Evolutionary conservation across 2,113 vertebrate genomes (phyloP).

Genomic region (Anseranas semipalmata): DNA sequence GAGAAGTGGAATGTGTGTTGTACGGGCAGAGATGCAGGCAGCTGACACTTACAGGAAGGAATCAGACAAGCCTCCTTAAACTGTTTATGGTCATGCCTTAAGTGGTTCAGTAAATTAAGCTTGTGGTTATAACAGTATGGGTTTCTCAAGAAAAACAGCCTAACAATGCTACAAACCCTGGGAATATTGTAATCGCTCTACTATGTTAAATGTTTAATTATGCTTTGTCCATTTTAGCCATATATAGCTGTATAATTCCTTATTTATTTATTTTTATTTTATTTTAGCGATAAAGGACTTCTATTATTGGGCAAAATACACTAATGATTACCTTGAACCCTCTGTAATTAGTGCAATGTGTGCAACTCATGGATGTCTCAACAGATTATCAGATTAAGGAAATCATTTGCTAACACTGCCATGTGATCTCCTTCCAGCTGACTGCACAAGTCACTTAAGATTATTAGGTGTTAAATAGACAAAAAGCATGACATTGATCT

Average conservation of each 20-base stretch:
- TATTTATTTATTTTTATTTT: not conserved
- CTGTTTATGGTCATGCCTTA: not conserved
- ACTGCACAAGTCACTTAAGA: constrained; percentile 61
- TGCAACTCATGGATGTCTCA: constrained; percentile 4
- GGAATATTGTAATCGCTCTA: not conserved
- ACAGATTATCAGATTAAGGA: constrained; percentile 66
- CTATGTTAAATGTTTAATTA: constrained; percentile 29
- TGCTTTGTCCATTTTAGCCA: constrained; percentile 31
- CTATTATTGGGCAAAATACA: not conserved
- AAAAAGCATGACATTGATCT: constrained; percentile 43
- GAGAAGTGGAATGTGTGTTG: not conserved
- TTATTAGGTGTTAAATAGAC: constrained; percentile 62
- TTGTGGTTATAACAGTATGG: not conserved
- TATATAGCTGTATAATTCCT: constrained; percentile 6
- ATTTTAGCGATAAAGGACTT: constrained; percentile 19
- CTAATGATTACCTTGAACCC: constrained; percentile 9
- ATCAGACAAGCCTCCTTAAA: not conserved
- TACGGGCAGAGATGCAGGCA: not conserved
- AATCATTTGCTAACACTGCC: constrained; percentile 51
- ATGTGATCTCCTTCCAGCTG: constrained; percentile 64
- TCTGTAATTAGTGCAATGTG: constrained; percentile 19
- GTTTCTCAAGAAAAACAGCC: constrained; percentile 33
- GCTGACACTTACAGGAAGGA: not conserved
- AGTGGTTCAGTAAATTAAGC: constrained; percentile 13
- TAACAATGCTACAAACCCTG: not conserved